A percentile compares a stretch with the other conserved stretches of the same genome.
Conservation (phyloP, 2,797 vertebrate species). For the Morelia viridis region DNA sequence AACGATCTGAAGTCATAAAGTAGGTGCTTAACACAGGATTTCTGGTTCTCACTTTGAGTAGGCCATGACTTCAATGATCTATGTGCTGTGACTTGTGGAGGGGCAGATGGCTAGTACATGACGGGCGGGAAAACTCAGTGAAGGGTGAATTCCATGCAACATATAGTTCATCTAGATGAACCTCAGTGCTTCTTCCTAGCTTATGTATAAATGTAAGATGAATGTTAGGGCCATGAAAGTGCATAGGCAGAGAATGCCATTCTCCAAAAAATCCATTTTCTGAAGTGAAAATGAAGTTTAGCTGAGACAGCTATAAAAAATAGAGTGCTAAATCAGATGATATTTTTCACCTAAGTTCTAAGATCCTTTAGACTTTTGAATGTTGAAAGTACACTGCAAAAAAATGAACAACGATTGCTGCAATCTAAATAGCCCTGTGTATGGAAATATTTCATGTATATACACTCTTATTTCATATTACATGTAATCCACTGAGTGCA, state of each 20-base stretch:
- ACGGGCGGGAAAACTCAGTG: constrained; percentile 29
- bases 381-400: neutral
- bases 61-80: constrained; percentile 28
- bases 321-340: constrained; percentile 25
- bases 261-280: constrained; percentile 32
- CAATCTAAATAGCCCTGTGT: neutral
- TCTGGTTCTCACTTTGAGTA: constrained; percentile 3
- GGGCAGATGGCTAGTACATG: constrained; percentile 9
- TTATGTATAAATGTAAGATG: constrained; percentile 24
- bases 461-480: neutral
- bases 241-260: constrained; percentile 26
- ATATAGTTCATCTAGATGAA: constrained; percentile 17
- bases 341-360: neutral
- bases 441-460: neutral
- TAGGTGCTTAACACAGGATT: constrained; percentile 10
- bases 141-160: constrained; percentile 29
- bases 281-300: constrained; percentile 22
- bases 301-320: constrained; percentile 18
- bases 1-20: constrained; percentile 15
- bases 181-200: constrained; percentile 17
- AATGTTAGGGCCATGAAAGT: constrained; percentile 21
- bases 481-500: neutral
- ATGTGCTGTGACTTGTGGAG: constrained; percentile 15
- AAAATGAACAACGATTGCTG: neutral
- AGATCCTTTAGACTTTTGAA: neutral